Conservation (phyloP, 2,113 vertebrate species). For the Sardina pilchardus region DNA sequence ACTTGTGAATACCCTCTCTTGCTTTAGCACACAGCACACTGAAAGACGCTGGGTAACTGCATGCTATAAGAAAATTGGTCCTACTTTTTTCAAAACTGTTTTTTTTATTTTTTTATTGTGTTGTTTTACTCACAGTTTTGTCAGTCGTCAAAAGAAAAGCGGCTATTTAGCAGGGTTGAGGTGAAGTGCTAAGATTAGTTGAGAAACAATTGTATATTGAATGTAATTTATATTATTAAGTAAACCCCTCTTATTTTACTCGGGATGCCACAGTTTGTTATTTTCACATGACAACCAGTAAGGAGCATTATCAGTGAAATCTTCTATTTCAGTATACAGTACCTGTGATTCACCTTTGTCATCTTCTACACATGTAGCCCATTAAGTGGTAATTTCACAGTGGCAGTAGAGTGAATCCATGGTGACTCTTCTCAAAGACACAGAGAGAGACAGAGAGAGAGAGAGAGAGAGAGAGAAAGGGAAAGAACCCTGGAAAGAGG, state of each 20-base stretch:
- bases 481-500: constrained; percentile 5
- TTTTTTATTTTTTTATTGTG: neutral
- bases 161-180: neutral
- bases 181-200: neutral
- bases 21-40: neutral
- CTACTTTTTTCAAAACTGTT: neutral
- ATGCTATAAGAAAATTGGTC: neutral
- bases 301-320: constrained; percentile 7
- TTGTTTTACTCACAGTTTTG: neutral
- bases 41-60: neutral
- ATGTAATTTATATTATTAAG: neutral
- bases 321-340: neutral
- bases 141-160: neutral
- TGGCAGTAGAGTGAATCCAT: constrained; percentile 17
- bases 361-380: constrained; percentile 11
- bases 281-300: neutral
- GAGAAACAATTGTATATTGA: neutral
- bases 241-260: neutral
- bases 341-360: constrained; percentile 14
- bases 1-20: neutral
- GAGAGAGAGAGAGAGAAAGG: neutral
- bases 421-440: neutral
- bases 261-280: neutral
- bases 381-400: constrained; percentile 18
- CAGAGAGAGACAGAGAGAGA: neutral